Base-by-base conservation (phyloP, 2,888 invertebrate species). In the Drosophila anomelani region DNA sequence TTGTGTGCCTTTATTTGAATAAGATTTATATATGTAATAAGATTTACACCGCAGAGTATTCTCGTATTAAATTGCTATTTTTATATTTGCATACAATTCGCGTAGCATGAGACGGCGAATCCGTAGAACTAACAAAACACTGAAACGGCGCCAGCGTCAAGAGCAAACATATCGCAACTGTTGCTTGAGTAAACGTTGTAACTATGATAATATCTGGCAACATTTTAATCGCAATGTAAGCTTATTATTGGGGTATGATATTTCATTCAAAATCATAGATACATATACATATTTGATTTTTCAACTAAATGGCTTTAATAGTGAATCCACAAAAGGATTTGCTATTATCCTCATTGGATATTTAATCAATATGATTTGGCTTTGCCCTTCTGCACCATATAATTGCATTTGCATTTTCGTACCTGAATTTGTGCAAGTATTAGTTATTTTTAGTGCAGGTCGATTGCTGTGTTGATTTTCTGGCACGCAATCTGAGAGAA, bases 211-310 rank as follows among this genome's bases (percentile, higher is more conserved):
- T 75, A 83, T 85, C 56, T 81, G 76, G 70, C 79, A 87, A 57
- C 85, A 85, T 62, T 87, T 85, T 77, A 78, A 75, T 39, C 78
- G 88, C 53, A 83, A 81, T 75, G 85, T 85, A 85, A 83, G 85
- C 36, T 36, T 15, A 15, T 23, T 6, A 23, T 15, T 15, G 6
- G 17, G 12, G 13, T 32, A 13, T 13, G 6, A 15, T 26, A 5
- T n/a, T 29, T 8, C 10, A 34, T 12, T 34, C 3, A 15, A 9
- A 20, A 26, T 10, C 34, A 20, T 43, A 9, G 3, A 5, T 3
- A 15, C 34, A 15, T 51, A 2, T 26, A 26, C 26, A 26, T 26
- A 1, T 4, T 1, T 4, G 17, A 34, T 13, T 34, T 34, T 51
- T 1, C 15, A 5, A 51, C 12, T 17, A 39, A 32, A 13, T 10